A percentile compares a stretch with the other conserved stretches of the same genome.
phyloP scores from a whole-genome alignment of 2,797 vertebrate genomes.

The Monodelphis domestica region DNA sequence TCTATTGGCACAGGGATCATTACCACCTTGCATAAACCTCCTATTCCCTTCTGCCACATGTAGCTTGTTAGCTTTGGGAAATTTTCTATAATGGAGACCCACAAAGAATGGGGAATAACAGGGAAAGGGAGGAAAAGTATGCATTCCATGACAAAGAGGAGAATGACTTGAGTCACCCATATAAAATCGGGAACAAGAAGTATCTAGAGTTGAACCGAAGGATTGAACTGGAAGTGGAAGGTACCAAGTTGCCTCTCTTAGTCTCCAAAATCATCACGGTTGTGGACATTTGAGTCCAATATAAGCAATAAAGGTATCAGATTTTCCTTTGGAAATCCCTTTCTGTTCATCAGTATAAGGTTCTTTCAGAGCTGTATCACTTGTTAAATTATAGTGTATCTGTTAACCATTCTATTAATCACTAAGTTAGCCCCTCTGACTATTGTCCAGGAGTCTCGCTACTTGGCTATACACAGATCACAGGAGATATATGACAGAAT shows the following conservation, averaged over 20 bases:
- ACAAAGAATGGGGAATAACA: background rate
- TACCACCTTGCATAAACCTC: background rate
- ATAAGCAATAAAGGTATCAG: background rate
- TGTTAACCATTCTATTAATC: background rate
- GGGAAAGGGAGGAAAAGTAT: background rate
- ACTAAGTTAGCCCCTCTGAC: background rate
- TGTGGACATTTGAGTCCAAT: background rate
- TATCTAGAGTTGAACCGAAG: no score
- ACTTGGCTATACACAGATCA: background rate
- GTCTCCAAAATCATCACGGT: background rate
- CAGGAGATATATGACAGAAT: background rate
- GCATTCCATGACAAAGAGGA: background rate
- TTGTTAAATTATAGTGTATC: background rate
- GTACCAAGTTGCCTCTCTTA: background rate
- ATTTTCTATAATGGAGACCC: background rate
- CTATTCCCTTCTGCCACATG: background rate
- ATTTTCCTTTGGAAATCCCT: background rate
- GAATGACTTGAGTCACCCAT: background rate
- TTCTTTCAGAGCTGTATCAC: background rate
- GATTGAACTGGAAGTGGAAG: no score
- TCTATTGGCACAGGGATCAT: background rate
- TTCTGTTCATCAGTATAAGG: background rate
- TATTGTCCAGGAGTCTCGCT: background rate
- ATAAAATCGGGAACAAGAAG: background rate
- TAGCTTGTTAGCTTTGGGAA: background rate